These are phyloP conservation scores for Pelobates fuscus DNA, from an alignment of 2,113 vertebrate species.

Conservation along the genomic window DNA sequence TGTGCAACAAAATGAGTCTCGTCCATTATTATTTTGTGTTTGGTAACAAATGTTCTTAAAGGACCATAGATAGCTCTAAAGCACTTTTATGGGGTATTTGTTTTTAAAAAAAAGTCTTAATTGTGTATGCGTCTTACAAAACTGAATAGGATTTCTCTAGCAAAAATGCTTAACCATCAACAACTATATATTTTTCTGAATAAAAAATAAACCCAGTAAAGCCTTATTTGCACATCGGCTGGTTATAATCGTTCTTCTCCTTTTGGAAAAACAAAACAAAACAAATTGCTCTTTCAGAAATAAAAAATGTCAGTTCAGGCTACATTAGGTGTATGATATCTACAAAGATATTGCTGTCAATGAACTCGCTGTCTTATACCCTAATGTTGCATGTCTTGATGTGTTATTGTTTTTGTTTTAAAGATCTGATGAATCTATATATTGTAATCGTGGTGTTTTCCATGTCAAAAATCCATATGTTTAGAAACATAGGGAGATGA, in stretches of 20 bases:
- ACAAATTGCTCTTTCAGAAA: constrained; percentile 53
- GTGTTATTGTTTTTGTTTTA: constrained; percentile 86
- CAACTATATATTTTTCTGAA: constrained; percentile 36
- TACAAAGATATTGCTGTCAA: constrained; percentile 60
- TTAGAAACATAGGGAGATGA: constrained; percentile 60
- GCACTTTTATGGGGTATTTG: constrained; percentile 6
- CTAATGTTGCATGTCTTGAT: constrained; percentile 88
- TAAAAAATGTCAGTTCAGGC: constrained; percentile 59
- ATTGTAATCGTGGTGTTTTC: constrained; percentile 92
- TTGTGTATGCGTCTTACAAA: constrained; percentile 45
- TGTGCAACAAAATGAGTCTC: constrained; percentile 30
- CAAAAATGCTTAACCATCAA: constrained; percentile 48
- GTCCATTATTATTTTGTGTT: constrained; percentile 27
- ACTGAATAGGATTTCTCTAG: constrained; percentile 57
- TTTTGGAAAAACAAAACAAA: constrained; percentile 58
- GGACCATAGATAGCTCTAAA: constrained; percentile 26
- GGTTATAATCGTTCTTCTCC: constrained; percentile 58
- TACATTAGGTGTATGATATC: constrained; percentile 59
- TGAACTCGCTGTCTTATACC: constrained; percentile 85
- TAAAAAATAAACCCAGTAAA: constrained; percentile 39
- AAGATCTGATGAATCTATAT: constrained; percentile 86
- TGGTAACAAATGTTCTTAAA: constrained; percentile 34
- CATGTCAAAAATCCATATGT: constrained; percentile 84
- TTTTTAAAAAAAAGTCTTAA: constrained; percentile 41
- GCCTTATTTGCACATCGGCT: constrained; percentile 60